phyloP scores from a whole-genome alignment of 2,888 invertebrate species.

The Theristus sp. region DNA sequence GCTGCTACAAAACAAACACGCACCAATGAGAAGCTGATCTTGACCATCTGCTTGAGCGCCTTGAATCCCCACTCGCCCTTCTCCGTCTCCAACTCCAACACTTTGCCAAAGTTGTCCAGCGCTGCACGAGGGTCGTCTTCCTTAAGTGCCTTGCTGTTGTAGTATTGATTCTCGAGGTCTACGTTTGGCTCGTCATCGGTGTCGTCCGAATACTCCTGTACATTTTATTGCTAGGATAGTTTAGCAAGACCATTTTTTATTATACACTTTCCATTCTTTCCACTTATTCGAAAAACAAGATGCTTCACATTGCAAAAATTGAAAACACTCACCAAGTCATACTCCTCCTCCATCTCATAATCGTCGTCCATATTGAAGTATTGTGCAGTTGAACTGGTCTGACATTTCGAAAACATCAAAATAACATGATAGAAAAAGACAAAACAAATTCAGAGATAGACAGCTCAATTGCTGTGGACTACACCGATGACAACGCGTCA shows the following conservation, averaged over 20 bases:
- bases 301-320: too few relatives aligned
- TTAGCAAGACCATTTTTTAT: too few relatives aligned
- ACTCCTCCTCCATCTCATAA: constrained; percentile 22
- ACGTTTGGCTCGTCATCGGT: constrained; percentile 98
- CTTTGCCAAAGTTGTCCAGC: constrained; percentile 37
- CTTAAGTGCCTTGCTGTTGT: constrained; percentile 92
- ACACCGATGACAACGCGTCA: too few relatives aligned
- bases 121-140: constrained; percentile 51
- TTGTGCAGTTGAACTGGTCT: too few relatives aligned
- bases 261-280: not conserved
- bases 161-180: constrained; percentile 97
- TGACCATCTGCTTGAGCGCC: constrained; percentile 98
- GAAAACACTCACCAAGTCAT: constrained; percentile 22
- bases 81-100: constrained; percentile 85
- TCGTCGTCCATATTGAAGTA: too few relatives aligned
- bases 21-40: constrained; percentile 92
- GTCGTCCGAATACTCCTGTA: constrained; percentile 83
- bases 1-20: too few relatives aligned
- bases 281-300: too few relatives aligned
- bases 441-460: too few relatives aligned
- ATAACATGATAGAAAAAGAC: too few relatives aligned
- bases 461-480: too few relatives aligned
- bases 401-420: too few relatives aligned
- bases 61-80: constrained; percentile 99
- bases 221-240: not conserved